phyloP scores from a whole-genome alignment of 2,888 invertebrate species.

The Troides helena region DNA sequence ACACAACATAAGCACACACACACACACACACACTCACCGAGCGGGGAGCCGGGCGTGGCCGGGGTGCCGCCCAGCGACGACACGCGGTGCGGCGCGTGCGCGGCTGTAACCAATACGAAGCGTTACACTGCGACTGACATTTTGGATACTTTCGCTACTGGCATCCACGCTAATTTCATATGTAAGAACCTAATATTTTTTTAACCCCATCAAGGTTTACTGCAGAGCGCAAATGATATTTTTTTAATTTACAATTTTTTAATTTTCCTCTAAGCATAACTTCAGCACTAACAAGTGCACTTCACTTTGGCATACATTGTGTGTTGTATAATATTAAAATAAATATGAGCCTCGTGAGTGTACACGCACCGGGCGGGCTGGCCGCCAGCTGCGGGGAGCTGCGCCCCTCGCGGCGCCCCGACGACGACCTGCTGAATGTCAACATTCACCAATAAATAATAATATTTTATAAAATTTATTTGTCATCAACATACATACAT shows the following conservation, averaged over 20 bases:
- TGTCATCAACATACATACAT: no score
- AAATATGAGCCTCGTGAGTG: background rate
- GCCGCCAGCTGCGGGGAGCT: constrained; percentile 67
- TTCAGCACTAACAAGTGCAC: no score
- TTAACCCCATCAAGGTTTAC: no score
- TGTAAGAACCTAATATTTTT: no score
- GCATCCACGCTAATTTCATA: no score
- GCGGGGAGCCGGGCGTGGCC: constrained; percentile 79
- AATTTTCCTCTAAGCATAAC: no score
- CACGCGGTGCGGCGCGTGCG: constrained; percentile 71
- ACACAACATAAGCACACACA: no score
- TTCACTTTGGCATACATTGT: no score
- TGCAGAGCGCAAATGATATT: no score
- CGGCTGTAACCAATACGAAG: constrained; percentile 36
- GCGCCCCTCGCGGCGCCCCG: constrained; percentile 63
- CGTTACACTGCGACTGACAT: background rate
- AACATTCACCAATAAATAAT: background rate
- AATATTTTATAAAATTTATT: background rate
- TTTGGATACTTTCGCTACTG: no score
- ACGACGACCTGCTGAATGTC: constrained; percentile 54
- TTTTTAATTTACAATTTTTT: no score
- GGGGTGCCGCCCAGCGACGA: constrained; percentile 74
- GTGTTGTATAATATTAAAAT: no score
- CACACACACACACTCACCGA: constrained; percentile 53
- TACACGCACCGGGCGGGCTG: constrained; percentile 60